A percentile compares a stretch with the other conserved stretches of the same genome.
These are phyloP conservation scores for Diorhabda carinulata DNA, from an alignment of 1,140 invertebrate genomes.

Conservation along the genomic window DNA sequence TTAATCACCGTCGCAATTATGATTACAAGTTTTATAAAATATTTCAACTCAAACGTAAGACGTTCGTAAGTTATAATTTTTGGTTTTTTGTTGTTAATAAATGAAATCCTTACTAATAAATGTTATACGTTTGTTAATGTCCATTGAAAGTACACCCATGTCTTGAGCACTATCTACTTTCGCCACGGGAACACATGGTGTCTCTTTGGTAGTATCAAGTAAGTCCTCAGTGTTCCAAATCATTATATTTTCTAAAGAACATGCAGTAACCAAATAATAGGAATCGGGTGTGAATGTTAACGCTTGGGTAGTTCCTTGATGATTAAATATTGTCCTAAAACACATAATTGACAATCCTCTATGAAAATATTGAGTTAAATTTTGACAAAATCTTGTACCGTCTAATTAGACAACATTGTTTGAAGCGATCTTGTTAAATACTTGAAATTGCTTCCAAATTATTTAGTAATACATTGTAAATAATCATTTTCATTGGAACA, in stretches of 20 bases:
- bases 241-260: constrained; percentile 61
- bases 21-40: too few relatives aligned
- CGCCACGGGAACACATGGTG: constrained; percentile 42
- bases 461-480: too few relatives aligned
- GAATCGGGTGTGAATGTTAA: constrained; percentile 65
- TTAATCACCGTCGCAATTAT: too few relatives aligned
- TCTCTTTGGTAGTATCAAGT: constrained; percentile 47
- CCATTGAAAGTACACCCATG: constrained; percentile 65
- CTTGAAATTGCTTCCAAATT: too few relatives aligned
- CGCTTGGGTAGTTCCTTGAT: constrained; percentile 64
- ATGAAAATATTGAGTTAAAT: too few relatives aligned
- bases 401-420: too few relatives aligned
- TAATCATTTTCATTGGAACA: too few relatives aligned
- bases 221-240: constrained; percentile 59
- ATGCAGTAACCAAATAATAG: constrained; percentile 62
- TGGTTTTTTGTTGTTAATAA: not conserved
- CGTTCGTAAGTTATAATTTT: too few relatives aligned
- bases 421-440: too few relatives aligned
- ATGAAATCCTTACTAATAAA: constrained; percentile 40
- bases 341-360: not conserved
- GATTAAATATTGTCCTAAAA: constrained; percentile 59
- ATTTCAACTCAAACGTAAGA: too few relatives aligned
- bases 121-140: constrained; percentile 53
- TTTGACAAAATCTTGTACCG: too few relatives aligned
- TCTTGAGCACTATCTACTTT: constrained; percentile 67